Evolutionary conservation across 2,888 invertebrate species (phyloP), one percentile per base, ranked within the genome.

Genomic region (Holacanthella duospinosa): DNA sequence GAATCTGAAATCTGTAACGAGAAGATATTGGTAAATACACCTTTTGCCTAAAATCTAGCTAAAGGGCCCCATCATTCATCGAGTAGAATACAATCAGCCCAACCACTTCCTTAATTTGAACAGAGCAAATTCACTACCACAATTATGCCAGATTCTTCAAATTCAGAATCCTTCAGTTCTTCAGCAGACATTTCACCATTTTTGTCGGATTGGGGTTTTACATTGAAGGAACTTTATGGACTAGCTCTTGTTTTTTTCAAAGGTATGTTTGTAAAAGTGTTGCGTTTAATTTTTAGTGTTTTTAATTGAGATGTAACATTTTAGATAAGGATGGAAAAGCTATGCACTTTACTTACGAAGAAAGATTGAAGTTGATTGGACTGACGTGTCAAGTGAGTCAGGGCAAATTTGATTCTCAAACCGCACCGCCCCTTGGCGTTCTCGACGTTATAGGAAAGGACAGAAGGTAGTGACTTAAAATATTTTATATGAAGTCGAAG

Each of bases 321-420:
- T 21, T 78, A 95, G 96, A 96, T 77, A 95, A 96, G 80, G 90
- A 93, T 79, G 95, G 95, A n/a, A 96, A 95, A 81, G 96, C 94
- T 1, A 83, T 96, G 57, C 93, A 93, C 75, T 82, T 95, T 66
- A 90, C 92, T 55, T 97, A 96, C 77, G 89, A 92, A 78, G 93
- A 96, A 76, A 90, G 93, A 76, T 78, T 95, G 61, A 88, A 88
- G 76, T 79, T 97, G 67, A 89, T 95, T 24, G 95, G 95, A 1
- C 89, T 88, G 75, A 91, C 90, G 12, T 92, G 94, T 76, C 96
- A 96, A 82, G 88, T 89, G 9, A 82, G 83, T 16, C 87, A 93
- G 78, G 96, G 96, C 0, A 85, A 89, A 59, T 85, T 86, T 74
- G 84, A 86, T 69, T 79, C 85, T 1, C 86, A 84, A 59, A 83